Conservation (phyloP, 2,888 invertebrate species). For the Augochlorella aurata region DNA sequence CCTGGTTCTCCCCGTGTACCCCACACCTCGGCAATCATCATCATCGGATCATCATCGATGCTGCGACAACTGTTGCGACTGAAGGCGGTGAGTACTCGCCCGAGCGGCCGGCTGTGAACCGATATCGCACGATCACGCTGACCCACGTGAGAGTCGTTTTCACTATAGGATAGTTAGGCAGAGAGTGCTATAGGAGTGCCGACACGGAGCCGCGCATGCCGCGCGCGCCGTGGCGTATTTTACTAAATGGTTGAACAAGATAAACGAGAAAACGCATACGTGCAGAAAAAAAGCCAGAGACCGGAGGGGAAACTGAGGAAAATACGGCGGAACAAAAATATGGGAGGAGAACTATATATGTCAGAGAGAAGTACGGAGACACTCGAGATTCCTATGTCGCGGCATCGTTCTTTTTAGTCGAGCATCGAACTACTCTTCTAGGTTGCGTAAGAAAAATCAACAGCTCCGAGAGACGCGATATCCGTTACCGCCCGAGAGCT, state of each 20-base stretch:
- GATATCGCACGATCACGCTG: constrained; percentile 23
- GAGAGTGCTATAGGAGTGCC: not conserved
- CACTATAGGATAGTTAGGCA: constrained; percentile 10
- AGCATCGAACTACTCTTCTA: constrained; percentile 32
- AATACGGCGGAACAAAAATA: too few species aligned
- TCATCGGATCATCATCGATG: constrained; percentile 54
- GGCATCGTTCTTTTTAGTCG: constrained; percentile 24
- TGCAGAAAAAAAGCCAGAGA: not conserved
- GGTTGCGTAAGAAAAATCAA: constrained; percentile 22
- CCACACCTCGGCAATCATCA: too few species aligned
- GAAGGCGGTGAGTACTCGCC: constrained; percentile 70
- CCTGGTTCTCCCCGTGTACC: constrained; percentile 13
- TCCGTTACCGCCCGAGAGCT: not conserved
- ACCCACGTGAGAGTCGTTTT: constrained; percentile 13
- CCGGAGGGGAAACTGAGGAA: not conserved
- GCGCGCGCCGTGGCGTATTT: constrained; percentile 32
- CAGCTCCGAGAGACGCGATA: constrained; percentile 12
- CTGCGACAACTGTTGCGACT: constrained; percentile 70
- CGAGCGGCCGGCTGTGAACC: not conserved
- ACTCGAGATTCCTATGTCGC: constrained; percentile 19
- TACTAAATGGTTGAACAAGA: constrained; percentile 27
- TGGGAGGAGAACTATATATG: not conserved
- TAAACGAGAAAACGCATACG: not conserved
- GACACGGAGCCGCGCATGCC: constrained; percentile 7
- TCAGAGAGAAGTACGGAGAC: not conserved